Evolutionary conservation across 2,888 invertebrate genomes (phyloP), one percentile per base, ranked within the genome.

Genomic region (Orchesellides sinensis): DNA sequence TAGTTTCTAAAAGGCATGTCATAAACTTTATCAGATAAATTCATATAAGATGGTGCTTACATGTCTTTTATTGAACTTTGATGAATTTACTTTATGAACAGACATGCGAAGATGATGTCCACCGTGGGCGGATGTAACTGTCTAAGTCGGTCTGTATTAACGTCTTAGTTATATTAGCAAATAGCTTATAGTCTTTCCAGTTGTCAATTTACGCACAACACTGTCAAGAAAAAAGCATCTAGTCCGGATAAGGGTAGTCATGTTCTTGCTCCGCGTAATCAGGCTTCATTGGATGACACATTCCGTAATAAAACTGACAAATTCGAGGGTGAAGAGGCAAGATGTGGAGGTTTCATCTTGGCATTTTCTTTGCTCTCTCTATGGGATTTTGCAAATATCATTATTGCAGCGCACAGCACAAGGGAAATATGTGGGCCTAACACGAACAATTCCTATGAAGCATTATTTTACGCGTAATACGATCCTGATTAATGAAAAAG

Each of bases 51-150:
- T n/a, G n/a, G n/a, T n/a, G n/a, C n/a, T n/a, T n/a, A n/a, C n/a
- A n/a, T n/a, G n/a, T n/a, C n/a, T n/a, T n/a, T n/a, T n/a, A 74
- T 74, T 65, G 65, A 74, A 52, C 35, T 65, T 65, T 65, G 65
- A 74, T 65, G 54, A 63, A 65, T 74, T 52, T 74, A 65, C 65
- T 65, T 3, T 45, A 65, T 52, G 32, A 25, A 63, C 35, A 63
- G 65, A 10, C 74, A 54, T 23, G 65, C 40, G 40, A 19, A 35
- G 63, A n/a, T n/a, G n/a, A n/a, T n/a, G n/a, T n/a, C n/a, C n/a
- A n/a, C n/a, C n/a, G n/a, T n/a, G 23, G 23, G 65, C 65, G 74
- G 63, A 54, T 65, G 74, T 52, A 47, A 49, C 65, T 63, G 10
- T 61, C 49, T 21, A 63, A 29, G 47, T 61, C 27, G 27, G 17